phyloP scores from a whole-genome alignment of 2,113 vertebrate genomes.

The Origma solitaria region DNA sequence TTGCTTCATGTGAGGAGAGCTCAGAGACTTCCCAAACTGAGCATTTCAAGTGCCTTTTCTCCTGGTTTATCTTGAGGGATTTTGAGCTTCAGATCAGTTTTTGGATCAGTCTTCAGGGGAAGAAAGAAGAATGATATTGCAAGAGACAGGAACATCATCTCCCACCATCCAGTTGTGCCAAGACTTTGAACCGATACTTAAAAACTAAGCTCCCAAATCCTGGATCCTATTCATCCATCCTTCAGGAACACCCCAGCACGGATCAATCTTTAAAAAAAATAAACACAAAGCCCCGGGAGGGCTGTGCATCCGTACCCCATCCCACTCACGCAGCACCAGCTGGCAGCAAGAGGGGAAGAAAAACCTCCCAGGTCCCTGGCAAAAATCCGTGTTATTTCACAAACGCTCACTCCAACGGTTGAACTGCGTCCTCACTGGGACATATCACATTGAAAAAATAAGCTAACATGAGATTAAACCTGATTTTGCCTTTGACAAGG shows the following conservation, averaged over 20 bases:
- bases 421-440: neutral
- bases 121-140: fast-evolving
- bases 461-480: slow-evolving; percentile 5
- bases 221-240: neutral
- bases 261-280: neutral
- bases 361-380: neutral
- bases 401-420: neutral
- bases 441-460: neutral
- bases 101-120: neutral
- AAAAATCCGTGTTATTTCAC: neutral
- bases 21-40: neutral
- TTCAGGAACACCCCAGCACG: neutral
- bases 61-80: neutral
- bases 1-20: fast-evolving
- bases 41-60: neutral
- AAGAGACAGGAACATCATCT: neutral
- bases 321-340: neutral
- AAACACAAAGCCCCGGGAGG: fast-evolving
- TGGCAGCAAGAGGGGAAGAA: neutral
- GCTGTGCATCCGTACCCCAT: neutral
- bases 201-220: neutral
- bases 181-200: neutral
- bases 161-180: neutral
- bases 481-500: neutral
- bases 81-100: neutral